A percentile compares a stretch with the other conserved stretches of the same genome.
phyloP scores from a whole-genome alignment of 64 coral and sea anemone genomes.

The Montipora capricornis region DNA sequence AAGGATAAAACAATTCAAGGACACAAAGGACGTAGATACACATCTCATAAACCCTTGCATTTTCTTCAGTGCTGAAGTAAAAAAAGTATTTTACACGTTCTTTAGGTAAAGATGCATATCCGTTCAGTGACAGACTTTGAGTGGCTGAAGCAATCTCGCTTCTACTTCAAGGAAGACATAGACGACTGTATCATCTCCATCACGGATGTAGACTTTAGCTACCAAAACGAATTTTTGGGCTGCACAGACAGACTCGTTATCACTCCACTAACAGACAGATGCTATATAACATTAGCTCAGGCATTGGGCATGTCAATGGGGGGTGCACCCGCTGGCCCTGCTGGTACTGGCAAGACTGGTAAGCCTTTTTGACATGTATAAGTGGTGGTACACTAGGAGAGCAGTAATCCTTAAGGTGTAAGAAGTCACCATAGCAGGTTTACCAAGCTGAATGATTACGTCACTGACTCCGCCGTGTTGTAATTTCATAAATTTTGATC shows the following conservation, averaged over 20 bases:
- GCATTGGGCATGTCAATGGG: conserved; percentile 98
- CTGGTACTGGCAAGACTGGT: conserved; percentile 97
- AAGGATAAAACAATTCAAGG: too few species aligned
- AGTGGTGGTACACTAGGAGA: too few species aligned
- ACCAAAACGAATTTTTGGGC: conserved; percentile 94
- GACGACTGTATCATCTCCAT: conserved; percentile 94
- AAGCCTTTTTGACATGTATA: neutral
- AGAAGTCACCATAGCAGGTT: too few species aligned
- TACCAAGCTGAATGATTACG: too few species aligned
- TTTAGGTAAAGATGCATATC: conserved; percentile 91
- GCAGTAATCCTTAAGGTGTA: too few species aligned
- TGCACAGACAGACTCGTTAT: conserved; percentile 94
- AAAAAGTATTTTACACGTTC: neutral
- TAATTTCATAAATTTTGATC: too few species aligned
- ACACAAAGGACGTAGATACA: too few species aligned
- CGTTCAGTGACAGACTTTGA: conserved; percentile 91
- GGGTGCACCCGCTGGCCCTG: conserved; percentile 91
- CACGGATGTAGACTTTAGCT: conserved; percentile 95
- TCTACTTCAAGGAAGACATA: conserved; percentile 96
- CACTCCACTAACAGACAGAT: conserved; percentile 92
- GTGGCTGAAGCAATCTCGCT: conserved; percentile 96
- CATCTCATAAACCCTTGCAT: too few species aligned
- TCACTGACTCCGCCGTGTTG: too few species aligned
- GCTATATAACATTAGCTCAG: conserved; percentile 95
- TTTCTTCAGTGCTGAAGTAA: neutral